Base-by-base conservation (phyloP, 1,140 invertebrate genomes). In the Cyphomyrmex costatus region DNA sequence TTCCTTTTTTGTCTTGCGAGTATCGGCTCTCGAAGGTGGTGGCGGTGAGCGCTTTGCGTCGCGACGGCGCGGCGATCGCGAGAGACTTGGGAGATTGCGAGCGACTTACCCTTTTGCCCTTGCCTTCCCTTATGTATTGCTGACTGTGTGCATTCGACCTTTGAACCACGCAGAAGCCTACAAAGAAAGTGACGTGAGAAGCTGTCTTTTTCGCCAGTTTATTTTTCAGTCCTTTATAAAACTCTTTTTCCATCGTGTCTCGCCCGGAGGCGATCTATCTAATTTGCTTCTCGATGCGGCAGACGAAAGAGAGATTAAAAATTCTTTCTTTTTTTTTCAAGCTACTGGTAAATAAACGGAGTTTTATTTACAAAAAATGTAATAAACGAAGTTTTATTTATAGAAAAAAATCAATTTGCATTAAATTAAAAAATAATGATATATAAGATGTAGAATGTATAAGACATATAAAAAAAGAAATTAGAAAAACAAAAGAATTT, bases 141-240 rank as follows among this genome's bases (percentile, higher is more conserved):
- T 97, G 96, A 21, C 96, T 96, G 91, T 97, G 96, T 73, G 36
- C 10, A 42, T 97, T 97, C 33, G 97, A 97, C 91, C 97, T 97
- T 94, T 97, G 97, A 61, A 98, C 97, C 60, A 97, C 96, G 93
- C 98, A 98, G 92, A 97, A 98, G 93, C 96, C 97, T 97, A 93
- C 60, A 95, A 95, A 90, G 78, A 87, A 63, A 91, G 90, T 88
- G 91, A 92, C 85, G n/a, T 73, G 77, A 86, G 85, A 86, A 89
- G 91, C 73, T 74, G 86, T 79, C 83, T 90, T 90, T 86, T 63
- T 76, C 30, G 66, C 19, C 74, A 90, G 86, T 89, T 88, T 83
- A 85, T 86, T 89, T 89, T 49, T 66, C 58, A 42, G 65, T 49
- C 71, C 30, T 71, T 85, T 66, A 68, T 36, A 66, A 53, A 63